Base-by-base conservation (phyloP, 2,113 vertebrate genomes). In the Aptenodytes patagonicus region DNA sequence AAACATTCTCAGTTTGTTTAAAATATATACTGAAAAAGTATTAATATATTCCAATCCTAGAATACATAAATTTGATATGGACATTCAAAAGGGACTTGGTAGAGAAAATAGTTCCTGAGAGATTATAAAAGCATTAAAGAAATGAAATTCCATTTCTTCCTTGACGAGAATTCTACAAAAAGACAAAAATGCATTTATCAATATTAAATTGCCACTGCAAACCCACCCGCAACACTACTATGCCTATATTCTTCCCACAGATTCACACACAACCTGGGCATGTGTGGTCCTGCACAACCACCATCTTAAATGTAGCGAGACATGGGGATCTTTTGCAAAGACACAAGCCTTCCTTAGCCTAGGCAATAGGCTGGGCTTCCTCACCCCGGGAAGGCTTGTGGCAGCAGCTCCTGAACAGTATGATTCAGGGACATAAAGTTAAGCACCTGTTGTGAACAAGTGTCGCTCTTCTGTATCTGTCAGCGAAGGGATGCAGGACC, bases 391-490 rank as follows among this genome's bases (percentile, higher is more conserved):
- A 49, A 42, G 31, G 31, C 18, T 46, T 6, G 0, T 24, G 42
- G 28, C 22, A 83, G 65, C 24, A 44, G 51, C 22, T 71, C 18
- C 51, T 54, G 18, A 10, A 40, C 32, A 15, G 26, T 17, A 3
- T 52, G 19, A 36, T 66, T 29, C 55, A 58, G 57, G 29, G 19
- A 6, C 36, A 13, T 38, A 19, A 60, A 71, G 24, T 8, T 15
- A 24, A 81, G 8, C 9, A 22, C 4, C 10, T 46, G 7, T 8
- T 80, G 38, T 10, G 19, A 76, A 22, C 11, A 66, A 86, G 21
- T 6, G 18, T 9, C 1, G 0, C 34, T 24, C 4, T 61, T 61
- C 55, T 75, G 17, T 26, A 22, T n/a, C 47, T 58, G 7, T 6
- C 36, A 66, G 79, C 0, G 5, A 36, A 49, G 28, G 26, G 38